Evolutionary conservation across 2,797 vertebrate genomes (phyloP), one percentile per base, ranked within the genome.

Genomic region (Vespertilio murinus): DNA sequence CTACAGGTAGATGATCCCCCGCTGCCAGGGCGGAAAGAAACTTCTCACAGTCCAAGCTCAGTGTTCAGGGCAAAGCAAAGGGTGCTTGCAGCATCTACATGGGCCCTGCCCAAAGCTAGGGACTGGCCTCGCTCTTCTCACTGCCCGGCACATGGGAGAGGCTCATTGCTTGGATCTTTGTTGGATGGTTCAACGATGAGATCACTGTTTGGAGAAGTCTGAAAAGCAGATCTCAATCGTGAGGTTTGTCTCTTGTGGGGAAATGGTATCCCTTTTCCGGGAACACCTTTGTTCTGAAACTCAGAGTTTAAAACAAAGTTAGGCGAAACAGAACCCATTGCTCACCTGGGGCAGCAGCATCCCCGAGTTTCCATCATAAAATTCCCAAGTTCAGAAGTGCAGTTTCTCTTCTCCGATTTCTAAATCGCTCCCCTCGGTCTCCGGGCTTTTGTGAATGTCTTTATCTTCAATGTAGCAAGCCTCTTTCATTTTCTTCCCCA

Each of bases 401-500:
- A 42, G 12, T 87, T 81, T 87, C 65, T 95, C 56, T 80, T 35
- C 56, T 90, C 49, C 42, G 42, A 4, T n/a, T 45, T 69, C 52
- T 52, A 65, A 81, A 81, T n/a, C 54, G 64, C 28, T 88, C 52
- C 64, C 25, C 25, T 91, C 67, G 25, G 22, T 91, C 79, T 93
- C 45, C 30, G 45, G 18, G n/a, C 17, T 90, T 96, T 84, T 77
- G 71, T 33, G 67, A 93, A 82, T 45, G 42, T 52, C 78, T 95
- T 86, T 56, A 90, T 93, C 92, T 88, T 84, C 59, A 88, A 84
- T 45, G 67, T 81, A 38, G 87, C 20, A 74, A 82, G n/a, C 4
- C 1, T 77, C 67, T 93, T 89, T 91, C 80, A 47, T 86, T 93
- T 93, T 40, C 38, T 90, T 47, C 85, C 35, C 69, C 30, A 73